Evolutionary conservation across 1,140 invertebrate genomes (phyloP).

Genomic region (Aphidius gifuensis): DNA sequence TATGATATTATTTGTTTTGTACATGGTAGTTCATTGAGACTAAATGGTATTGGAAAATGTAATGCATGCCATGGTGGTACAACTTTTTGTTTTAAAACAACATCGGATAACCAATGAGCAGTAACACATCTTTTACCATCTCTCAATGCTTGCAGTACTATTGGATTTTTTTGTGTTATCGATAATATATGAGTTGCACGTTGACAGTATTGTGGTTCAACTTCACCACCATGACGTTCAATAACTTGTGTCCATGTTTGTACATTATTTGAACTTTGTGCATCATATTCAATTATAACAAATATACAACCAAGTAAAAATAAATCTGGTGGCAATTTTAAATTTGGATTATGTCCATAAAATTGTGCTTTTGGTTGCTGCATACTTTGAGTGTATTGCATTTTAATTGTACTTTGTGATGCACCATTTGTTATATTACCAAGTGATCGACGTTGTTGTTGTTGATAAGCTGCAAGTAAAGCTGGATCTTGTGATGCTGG

Average conservation of each 20-base stretch:
- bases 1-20: conserved; percentile 72
- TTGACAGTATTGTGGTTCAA: conserved; percentile 78
- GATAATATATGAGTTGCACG: conserved; percentile 90
- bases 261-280: conserved; percentile 59
- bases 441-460: conserved; percentile 52
- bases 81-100: conserved; percentile 78
- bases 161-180: conserved; percentile 82
- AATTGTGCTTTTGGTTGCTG: conserved; percentile 67
- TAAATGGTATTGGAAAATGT: conserved; percentile 83
- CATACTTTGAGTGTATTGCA: conserved; percentile 53
- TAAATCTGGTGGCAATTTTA: conserved; percentile 80
- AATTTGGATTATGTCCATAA: conserved; percentile 82
- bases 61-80: conserved; percentile 87
- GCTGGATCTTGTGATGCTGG: conserved; percentile 53
- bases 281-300: conserved; percentile 73
- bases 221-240: conserved; percentile 82
- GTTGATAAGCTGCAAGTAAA: conserved; percentile 49
- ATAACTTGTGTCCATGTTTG: conserved; percentile 79
- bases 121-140: conserved; percentile 83
- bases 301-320: conserved; percentile 92
- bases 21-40: conserved; percentile 61
- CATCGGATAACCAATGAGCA: conserved; percentile 91
- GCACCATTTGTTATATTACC: conserved; percentile 56
- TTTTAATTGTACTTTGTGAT: conserved; percentile 48
- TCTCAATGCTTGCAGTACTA: conserved; percentile 73